Conservation (phyloP, 2,888 invertebrate genomes). For the Meiosimyza platycephala region DNA sequence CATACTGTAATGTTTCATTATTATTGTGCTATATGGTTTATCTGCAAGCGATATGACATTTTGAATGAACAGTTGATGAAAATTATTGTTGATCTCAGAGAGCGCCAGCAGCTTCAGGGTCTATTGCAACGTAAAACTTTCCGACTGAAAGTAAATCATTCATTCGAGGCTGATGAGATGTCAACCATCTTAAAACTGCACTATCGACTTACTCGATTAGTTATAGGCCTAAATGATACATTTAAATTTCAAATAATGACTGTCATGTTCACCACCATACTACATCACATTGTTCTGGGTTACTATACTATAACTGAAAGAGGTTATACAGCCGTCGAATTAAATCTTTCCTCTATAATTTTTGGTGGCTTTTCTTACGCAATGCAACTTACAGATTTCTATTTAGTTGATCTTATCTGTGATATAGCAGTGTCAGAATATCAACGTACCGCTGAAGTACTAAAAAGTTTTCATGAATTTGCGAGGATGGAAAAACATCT, state of each 20-base stretch:
- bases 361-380: not conserved
- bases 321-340: too few relatives aligned
- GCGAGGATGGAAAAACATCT: not conserved
- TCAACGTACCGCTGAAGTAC: not conserved
- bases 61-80: not conserved
- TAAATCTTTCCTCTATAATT: not conserved
- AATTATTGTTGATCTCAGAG: not conserved
- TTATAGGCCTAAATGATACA: not conserved
- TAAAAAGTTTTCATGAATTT: not conserved
- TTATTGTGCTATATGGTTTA: not conserved
- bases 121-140: not conserved
- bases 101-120: not conserved
- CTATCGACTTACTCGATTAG: not conserved
- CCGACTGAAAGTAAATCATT: not conserved
- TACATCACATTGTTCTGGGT: too few relatives aligned
- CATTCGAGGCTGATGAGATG: not conserved
- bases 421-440: not conserved
- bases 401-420: not conserved
- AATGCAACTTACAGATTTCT: not conserved
- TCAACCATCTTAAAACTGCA: not conserved
- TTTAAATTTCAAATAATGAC: not conserved
- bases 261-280: too few relatives aligned
- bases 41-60: not conserved
- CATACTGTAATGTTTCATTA: not conserved
- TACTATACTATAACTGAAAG: too few relatives aligned